A percentile compares a stretch with the other conserved stretches of the same genome.
These are phyloP conservation scores for Ceryle rudis DNA, from an alignment of 2,797 vertebrate species.

Conservation along the genomic window DNA sequence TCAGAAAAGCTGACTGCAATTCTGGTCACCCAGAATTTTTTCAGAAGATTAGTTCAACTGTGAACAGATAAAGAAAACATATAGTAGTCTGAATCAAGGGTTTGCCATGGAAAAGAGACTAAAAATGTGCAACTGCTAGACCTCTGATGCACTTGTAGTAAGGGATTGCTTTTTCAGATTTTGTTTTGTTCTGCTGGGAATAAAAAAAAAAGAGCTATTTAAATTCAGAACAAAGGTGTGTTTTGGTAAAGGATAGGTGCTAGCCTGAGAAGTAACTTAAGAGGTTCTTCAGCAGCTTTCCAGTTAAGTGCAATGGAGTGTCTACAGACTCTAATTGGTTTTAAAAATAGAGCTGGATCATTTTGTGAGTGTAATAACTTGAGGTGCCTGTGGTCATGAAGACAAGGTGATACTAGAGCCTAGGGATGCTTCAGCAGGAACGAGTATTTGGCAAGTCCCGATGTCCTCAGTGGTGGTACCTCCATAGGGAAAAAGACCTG, in stretches of 20 bases:
- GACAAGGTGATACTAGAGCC: not conserved
- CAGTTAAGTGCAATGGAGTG: not conserved
- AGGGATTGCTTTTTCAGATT: not conserved
- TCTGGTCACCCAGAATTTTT: not conserved
- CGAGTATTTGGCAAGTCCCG: not conserved
- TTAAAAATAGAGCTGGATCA: not conserved
- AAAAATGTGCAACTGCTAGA: not conserved
- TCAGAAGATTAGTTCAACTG: not conserved
- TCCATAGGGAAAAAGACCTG: not conserved
- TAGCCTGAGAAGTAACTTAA: not conserved
- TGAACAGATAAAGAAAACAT: not conserved
- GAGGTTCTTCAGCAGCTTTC: not conserved
- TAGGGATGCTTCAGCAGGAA: not conserved
- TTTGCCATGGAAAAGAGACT: not conserved
- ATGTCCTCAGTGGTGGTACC: accelerated
- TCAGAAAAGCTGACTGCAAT: not conserved
- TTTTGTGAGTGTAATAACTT: not conserved
- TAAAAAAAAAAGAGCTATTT: not conserved
- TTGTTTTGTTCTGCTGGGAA: not conserved
- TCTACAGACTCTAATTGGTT: not conserved
- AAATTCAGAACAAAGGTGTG: not conserved
- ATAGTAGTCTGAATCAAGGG: not conserved
- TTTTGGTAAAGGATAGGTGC: not conserved
- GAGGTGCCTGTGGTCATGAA: not conserved
- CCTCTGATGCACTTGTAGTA: not conserved